Base-by-base conservation (phyloP, 37 sponge, comb jelly and placozoan genomes). In the Oopsacas minuta region DNA sequence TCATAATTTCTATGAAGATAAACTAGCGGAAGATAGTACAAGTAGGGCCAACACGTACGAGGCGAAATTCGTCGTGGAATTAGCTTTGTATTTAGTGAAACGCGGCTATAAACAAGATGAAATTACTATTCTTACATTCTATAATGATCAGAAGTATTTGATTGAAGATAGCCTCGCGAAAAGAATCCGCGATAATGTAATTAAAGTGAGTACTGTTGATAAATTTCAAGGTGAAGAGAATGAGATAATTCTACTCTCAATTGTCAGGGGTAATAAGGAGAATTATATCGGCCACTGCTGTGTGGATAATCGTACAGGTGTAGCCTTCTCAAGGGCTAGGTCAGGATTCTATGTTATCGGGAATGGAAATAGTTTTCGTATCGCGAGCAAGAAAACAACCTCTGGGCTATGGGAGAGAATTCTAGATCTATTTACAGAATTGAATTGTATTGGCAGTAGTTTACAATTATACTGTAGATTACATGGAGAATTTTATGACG, bases 141-240 rank as follows among this genome's bases (percentile, higher is more conserved):
- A 97, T 86, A 84, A 85, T 37, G 97, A 93, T 37, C 97, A 94
- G 86, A 53, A 84, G 10, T 37, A 39, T 32, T 52, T 94, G 0
- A 61, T 92, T 20, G 87, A 94, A 38, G 39, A 52, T 39, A 28
- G 17, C 3, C 0, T 94, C 52, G 89, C 82, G 69, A 87, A 81
- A 37, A 87, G 35, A 51, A 89, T 92, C 88, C 53, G 69, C 23
- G 61, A 46, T 37, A 52, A 23, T 37, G 53, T 85, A 30, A 89
- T 91, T 39, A 42, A 90, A 34, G 91, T 92, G 5, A 83, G 90
- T 85, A 91, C 91, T 53, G 92, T 96, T 46, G 97, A 96, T 86
- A 91, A 91, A 23, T 96, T 90, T 83, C 96, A 96, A 81, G 97
- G 97, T 22, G 97, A 96, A 49, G 97, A 96, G 52, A 96, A 92